Evolutionary conservation across 2,113 vertebrate species (phyloP), one percentile per base, ranked within the genome.

Genomic region (Psilopogon haemacephalus): DNA sequence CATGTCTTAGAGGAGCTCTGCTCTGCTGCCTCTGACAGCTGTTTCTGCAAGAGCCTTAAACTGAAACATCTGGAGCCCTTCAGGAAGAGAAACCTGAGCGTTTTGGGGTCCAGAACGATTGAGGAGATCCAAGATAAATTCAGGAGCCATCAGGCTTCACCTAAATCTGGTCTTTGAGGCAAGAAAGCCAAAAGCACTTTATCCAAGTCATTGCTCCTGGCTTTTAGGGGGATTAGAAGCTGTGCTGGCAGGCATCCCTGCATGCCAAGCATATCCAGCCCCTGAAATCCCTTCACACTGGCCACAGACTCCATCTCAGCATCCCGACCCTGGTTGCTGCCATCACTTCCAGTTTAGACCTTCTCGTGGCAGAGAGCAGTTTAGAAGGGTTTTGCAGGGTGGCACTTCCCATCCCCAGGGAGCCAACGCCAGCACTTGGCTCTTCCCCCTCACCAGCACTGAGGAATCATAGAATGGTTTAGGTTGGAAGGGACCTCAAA

Each of bases 371-470:
- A 84, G 62, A 81, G 86, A 88, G 80, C 7, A 1, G 84, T 86
- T 81, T 24, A 94, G 89, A 86, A 92, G 84, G 86, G 59, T 86
- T 94, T 88, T 88, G 56, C 80, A 93, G 76, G 56, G 65, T 64
- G 74, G 85, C 5, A 3, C 70, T 71, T 89, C 18, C 38, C 70
- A 24, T 94, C 84, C 71, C 77, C 1, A 0, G 83, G 76, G 87
- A 91, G 50, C 58, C 2, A 0, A 38, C 5, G 8, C 77, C 17
- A 4, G 63, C 15, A 1, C 63, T 88, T 76, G 0, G 0, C 73
- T 63, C 42, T 56, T 77, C 78, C 71, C 56, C 5, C 82, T 93
- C 1, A 1, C 50, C 84, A 87, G 63, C 76, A 71, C 69, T 0
- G 8, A 77, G 73, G 76, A n/a, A n/a, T n/a, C n/a, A n/a, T n/a